Percentiles rank a stretch among this genome's conserved stretches.
Evolutionary conservation across 2,888 invertebrate genomes (phyloP).

Genomic region (Falcaria lacertinaria): DNA sequence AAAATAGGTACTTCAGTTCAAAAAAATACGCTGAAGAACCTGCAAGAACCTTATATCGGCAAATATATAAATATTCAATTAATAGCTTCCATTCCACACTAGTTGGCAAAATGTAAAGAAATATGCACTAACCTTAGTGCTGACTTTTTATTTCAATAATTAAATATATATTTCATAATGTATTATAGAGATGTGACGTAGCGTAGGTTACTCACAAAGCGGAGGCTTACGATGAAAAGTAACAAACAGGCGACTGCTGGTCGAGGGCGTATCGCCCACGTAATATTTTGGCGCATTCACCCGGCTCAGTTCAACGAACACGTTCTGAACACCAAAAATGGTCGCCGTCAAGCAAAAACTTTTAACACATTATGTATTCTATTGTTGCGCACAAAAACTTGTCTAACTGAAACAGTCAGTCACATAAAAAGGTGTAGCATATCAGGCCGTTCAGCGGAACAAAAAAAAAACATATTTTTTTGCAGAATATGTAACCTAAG

Average conservation of each 20-base stretch:
- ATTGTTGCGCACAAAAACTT: too few relatives aligned
- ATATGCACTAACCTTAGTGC: too few relatives aligned
- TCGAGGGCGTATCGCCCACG: constrained; percentile 46
- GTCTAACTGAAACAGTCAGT: neutral
- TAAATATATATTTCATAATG: neutral
- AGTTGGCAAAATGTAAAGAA: too few relatives aligned
- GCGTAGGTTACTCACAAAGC: too few relatives aligned
- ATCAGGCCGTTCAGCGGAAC: constrained; percentile 2
- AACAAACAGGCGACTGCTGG: constrained; percentile 31
- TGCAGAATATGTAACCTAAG: constrained; percentile 20
- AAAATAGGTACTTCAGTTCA: too few relatives aligned
- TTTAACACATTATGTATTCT: constrained; percentile 5
- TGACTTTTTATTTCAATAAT: too few relatives aligned
- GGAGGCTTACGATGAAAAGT: constrained; percentile 22
- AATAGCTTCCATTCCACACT: too few relatives aligned
- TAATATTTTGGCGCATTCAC: constrained; percentile 42
- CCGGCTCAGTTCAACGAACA: constrained; percentile 45
- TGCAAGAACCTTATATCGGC: too few relatives aligned
- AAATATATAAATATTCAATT: too few relatives aligned
- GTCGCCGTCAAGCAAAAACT: constrained; percentile 21
- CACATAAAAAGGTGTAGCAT: neutral
- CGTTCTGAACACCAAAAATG: constrained; percentile 33
- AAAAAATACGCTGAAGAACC: too few relatives aligned
- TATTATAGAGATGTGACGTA: too few relatives aligned
- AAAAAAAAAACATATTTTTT: constrained; percentile 14